Conservation (phyloP, 2,113 vertebrate species). For the Pygoscelis adeliae region DNA sequence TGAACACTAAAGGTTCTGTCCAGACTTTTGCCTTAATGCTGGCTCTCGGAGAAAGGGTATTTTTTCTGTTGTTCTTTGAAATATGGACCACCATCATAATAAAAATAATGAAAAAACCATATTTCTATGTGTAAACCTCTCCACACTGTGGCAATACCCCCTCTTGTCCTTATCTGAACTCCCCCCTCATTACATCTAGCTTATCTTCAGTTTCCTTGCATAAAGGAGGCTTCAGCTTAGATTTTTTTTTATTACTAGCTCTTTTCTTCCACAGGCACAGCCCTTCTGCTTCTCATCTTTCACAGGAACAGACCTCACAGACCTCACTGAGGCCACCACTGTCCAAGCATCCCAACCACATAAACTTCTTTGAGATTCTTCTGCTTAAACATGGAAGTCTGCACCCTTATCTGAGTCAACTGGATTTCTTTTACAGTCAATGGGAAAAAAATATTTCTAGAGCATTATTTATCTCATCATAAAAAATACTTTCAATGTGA, state of each 20-base stretch:
- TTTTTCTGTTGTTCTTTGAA: not conserved
- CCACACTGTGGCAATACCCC: accelerated
- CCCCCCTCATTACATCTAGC: accelerated
- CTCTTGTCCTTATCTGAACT: not conserved
- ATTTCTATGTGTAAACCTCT: not conserved
- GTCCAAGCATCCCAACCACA: not conserved
- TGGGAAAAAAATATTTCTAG: not conserved
- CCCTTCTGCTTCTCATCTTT: not conserved
- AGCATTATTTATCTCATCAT: not conserved
- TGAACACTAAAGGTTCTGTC: not conserved
- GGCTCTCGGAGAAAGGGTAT: not conserved
- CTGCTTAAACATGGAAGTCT: not conserved
- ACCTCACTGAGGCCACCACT: not conserved
- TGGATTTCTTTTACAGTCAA: not conserved
- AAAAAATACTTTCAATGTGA: not conserved
- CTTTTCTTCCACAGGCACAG: not conserved
- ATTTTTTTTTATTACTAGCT: not conserved
- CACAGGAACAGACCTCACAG: not conserved
- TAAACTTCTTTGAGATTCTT: not conserved
- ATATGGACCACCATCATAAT: not conserved
- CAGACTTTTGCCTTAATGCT: not conserved
- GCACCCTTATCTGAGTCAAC: not conserved
- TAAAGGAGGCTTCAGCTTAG: not conserved
- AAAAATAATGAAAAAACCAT: not conserved
- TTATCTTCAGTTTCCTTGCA: not conserved